These are phyloP conservation scores for Chrysodeixis includens DNA, from an alignment of 2,888 invertebrate genomes.

Conservation along the genomic window DNA sequence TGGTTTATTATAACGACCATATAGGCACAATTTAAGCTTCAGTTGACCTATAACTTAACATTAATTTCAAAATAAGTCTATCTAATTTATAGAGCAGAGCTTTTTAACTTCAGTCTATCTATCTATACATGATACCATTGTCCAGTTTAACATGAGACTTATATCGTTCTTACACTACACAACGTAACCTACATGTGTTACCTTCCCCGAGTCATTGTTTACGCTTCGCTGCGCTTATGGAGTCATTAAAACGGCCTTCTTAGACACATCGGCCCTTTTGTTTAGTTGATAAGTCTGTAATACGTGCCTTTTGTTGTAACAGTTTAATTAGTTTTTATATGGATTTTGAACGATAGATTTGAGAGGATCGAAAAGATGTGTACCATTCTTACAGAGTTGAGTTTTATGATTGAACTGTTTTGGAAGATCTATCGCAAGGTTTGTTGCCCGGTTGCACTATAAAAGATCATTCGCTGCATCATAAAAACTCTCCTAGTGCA, in stretches of 20 bases:
- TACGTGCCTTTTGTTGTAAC: constrained; percentile 61
- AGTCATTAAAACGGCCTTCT: constrained; percentile 69
- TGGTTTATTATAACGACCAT: too few species aligned
- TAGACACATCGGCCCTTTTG: constrained; percentile 60
- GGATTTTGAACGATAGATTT: constrained; percentile 36
- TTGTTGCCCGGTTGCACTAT: too few species aligned
- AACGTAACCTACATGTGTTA: constrained; percentile 57
- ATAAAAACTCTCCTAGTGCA: too few species aligned
- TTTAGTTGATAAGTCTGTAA: constrained; percentile 63
- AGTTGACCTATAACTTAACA: too few species aligned
- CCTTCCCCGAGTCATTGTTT: constrained; percentile 75
- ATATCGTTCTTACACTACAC: background rate
- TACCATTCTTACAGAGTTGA: too few species aligned
- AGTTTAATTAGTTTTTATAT: constrained; percentile 71
- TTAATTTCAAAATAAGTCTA: too few species aligned
- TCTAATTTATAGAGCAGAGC: too few species aligned
- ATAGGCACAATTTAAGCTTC: too few species aligned
- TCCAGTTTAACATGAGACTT: background rate
- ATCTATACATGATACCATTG: background rate
- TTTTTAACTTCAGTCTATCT: too few species aligned
- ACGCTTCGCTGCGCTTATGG: constrained; percentile 68
- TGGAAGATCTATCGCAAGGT: too few species aligned
- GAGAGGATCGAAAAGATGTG: constrained; percentile 27
- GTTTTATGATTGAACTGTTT: too few species aligned
- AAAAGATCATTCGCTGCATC: too few species aligned